Base-by-base conservation (phyloP, 1,140 invertebrate genomes). In the Aphaenogaster floridana region DNA sequence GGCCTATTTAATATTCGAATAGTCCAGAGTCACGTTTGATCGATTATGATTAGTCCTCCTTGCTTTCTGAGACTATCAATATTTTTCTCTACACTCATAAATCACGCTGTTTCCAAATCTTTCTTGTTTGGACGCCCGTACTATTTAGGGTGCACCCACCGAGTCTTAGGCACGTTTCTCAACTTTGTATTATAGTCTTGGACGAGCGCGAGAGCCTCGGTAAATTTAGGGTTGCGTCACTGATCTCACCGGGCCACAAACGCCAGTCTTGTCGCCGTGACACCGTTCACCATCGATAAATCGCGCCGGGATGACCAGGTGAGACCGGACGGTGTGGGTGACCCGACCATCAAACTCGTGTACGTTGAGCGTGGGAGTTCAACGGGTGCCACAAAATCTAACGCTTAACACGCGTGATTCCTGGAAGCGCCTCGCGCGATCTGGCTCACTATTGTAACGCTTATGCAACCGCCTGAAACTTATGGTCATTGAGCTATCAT, bases 181-280 rank as follows among this genome's bases (percentile, higher is more conserved):
- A 9, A 61, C 80, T 61, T 84, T 28, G 42, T 17, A n/a, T 83
- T 59, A 48, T 83, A 54, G 28, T 72, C 79, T 48, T 8, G 79
- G 39, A 59, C 66, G 39, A 59, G 66, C 11, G 42, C 11, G 42
- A 72, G 69, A 74, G 54, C 42, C n/a, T 74, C 80, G 80, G 57
- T 84, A 84, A 84, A 84, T 84, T 84, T 84, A 74, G 69, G 80
- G 72, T 52, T 61, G 80, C 54, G 28, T 28, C 52, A 74, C 52
- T 28, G 54, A 48, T 74, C 54, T 81, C 69, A 17, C 61, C 3
- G 34, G 28, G 17, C 17, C 13, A 64, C 61, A 21, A 68, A 48
- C 39, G 68, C 39, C 66, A 21, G 66, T 72, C 42, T 72, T 66
- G 39, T 59, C 52, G 68, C 21, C 68, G 52, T 72, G 79, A 72